phyloP scores from a whole-genome alignment of 1,140 invertebrate genomes.

The Zaprionus africanus region DNA sequence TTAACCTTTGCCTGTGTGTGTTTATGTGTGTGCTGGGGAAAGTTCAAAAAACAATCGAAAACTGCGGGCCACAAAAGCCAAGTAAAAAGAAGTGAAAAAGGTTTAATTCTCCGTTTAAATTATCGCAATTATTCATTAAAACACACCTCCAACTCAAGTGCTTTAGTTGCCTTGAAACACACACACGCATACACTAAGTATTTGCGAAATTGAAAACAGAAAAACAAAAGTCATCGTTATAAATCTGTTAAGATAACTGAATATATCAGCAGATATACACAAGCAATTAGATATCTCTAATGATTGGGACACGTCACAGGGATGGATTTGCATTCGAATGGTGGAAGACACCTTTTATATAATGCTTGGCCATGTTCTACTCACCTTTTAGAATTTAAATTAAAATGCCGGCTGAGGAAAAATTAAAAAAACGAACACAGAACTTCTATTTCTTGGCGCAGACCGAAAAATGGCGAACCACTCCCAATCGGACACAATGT shows the following conservation, averaged over 20 bases:
- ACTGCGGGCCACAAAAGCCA: constrained; percentile 35
- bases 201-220: constrained; percentile 16
- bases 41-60: constrained; percentile 58
- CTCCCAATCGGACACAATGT: constrained; percentile 60
- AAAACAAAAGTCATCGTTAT: constrained; percentile 52
- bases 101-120: constrained; percentile 53
- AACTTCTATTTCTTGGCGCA: constrained; percentile 17
- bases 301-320: neutral
- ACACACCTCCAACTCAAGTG: constrained; percentile 28
- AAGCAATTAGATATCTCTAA: neutral
- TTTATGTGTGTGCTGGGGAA: constrained; percentile 53
- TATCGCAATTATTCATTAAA: constrained; percentile 57
- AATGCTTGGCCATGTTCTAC: constrained; percentile 23
- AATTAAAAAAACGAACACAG: constrained; percentile 37
- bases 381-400: constrained; percentile 61
- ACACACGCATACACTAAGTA: constrained; percentile 4
- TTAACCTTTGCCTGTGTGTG: constrained; percentile 4
- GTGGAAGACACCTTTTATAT: constrained; percentile 29
- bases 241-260: constrained; percentile 23
- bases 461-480: constrained; percentile 64
- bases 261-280: constrained; percentile 19
- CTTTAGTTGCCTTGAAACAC: constrained; percentile 30
- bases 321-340: neutral
- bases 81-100: constrained; percentile 14
- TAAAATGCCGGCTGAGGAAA: constrained; percentile 39